A percentile compares a stretch with the other conserved stretches of the same genome.
These are phyloP conservation scores for Eremobia ochroleuca DNA, from an alignment of 2,888 invertebrate genomes.

Conservation along the genomic window DNA sequence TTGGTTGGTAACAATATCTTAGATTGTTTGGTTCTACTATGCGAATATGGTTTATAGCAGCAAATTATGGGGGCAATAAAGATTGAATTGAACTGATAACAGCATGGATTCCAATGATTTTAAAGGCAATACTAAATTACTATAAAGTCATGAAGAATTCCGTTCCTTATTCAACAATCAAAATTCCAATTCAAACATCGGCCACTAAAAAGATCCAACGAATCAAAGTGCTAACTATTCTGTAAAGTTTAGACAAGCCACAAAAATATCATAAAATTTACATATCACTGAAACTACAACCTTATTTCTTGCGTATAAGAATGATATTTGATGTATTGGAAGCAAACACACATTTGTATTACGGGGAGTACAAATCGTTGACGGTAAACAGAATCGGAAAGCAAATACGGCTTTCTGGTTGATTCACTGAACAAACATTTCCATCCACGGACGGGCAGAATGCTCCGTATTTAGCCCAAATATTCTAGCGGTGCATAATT, in stretches of 20 bases:
- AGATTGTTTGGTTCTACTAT: not conserved
- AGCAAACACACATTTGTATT: conserved; percentile 38
- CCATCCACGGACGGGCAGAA: conserved; percentile 47
- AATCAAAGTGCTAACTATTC: conserved; percentile 77
- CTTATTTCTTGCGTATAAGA: conserved; percentile 48
- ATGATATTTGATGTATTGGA: conserved; percentile 7
- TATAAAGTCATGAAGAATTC: not conserved
- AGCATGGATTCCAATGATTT: not conserved
- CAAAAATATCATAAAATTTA: conserved; percentile 51
- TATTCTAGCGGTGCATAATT: conserved; percentile 57
- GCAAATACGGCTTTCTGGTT: conserved; percentile 70
- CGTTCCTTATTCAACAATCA: conserved; percentile 23
- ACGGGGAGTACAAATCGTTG: conserved; percentile 50
- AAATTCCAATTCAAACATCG: conserved; percentile 68
- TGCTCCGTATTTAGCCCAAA: conserved; percentile 67
- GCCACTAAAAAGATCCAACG: conserved; percentile 69
- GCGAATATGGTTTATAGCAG: not conserved
- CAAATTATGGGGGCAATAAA: not conserved
- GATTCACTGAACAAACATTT: conserved; percentile 73
- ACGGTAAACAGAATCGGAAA: conserved; percentile 63
- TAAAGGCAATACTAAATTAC: not conserved
- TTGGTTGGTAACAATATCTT: not conserved
- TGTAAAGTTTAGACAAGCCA: conserved; percentile 69
- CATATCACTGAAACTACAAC: conserved; percentile 34
- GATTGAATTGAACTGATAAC: not conserved